Evolutionary conservation across 2,888 invertebrate genomes (phyloP), one percentile per base, ranked within the genome.

Genomic region (Argyresthia goedartella): DNA sequence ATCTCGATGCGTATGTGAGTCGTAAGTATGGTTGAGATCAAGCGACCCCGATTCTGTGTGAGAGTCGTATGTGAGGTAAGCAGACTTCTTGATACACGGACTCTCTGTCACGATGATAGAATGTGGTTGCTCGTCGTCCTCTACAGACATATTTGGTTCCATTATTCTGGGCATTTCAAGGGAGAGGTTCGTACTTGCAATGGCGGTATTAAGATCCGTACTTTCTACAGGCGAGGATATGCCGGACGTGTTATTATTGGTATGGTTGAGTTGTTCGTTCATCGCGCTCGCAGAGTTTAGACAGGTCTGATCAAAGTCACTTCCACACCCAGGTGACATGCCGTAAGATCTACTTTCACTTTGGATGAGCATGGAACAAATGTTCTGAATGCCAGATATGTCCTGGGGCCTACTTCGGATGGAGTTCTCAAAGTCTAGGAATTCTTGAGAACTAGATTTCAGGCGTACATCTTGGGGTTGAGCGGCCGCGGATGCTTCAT

Each of bases 111-210:
- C 74, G 8, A 85, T 84, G 14, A 85, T 81, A 39, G 85, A 85
- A 60, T 85, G 85, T 14, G 85, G 85, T 57, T 84, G 85, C 49
- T 85, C 84, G 16, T 69, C 80, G 58, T 81, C 84, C 56, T 84
- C 82, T 49, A 35, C 35, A 35, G n/a, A 35, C 10, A 16, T 35
- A 36, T 49, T 36, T 13, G 48, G n/a, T 39, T 36, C 48, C 35
- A 36, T 9, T 36, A 49, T 36, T 49, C 14, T 33, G 8, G 48
- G 48, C n/a, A 49, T 36, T 15, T 44, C 15, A 3, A 4, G 9
- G 8, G 6, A 15, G 13, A 49, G 13, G 13, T 13, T 44, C 2
- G 14, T 13, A 49, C 16, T 36, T 8, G 35, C 15, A 25, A 16
- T 9, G n/a, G 46, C n/a, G 33, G 35, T 14, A 14, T 36, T 13